phyloP scores from a whole-genome alignment of 2,888 invertebrate genomes.

The Ormyrus pomaceus region DNA sequence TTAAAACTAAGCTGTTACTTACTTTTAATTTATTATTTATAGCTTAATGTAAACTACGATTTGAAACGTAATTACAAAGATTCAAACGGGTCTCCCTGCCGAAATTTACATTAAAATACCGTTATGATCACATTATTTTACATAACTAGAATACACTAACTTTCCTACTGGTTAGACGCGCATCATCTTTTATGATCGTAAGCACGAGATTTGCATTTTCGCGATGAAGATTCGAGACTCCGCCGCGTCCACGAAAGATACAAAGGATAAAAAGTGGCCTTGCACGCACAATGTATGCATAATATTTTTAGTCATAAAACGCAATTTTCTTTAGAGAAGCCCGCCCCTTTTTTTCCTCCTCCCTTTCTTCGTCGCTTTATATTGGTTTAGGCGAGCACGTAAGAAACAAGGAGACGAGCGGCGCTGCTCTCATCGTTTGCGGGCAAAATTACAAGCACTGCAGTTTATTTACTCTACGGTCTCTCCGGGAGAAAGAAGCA shows the following conservation, averaged over 20 bases:
- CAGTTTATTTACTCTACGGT: conserved; percentile 15
- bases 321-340: conserved; percentile 39
- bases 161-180: not conserved
- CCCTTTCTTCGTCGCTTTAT: conserved; percentile 18
- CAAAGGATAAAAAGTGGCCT: conserved; percentile 22
- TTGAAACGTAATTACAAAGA: too few relatives aligned
- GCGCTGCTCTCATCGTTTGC: conserved; percentile 7
- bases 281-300: conserved; percentile 26
- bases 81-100: too few relatives aligned
- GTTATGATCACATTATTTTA: too few relatives aligned
- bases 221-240: conserved; percentile 14
- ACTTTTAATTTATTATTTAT: too few relatives aligned
- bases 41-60: too few relatives aligned
- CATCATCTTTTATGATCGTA: not conserved
- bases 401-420: not conserved
- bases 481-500: not conserved
- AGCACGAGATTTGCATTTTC: conserved; percentile 10
- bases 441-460: conserved; percentile 21
- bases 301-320: conserved; percentile 49
- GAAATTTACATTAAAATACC: too few relatives aligned
- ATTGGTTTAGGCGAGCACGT: conserved; percentile 15
- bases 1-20: too few relatives aligned
- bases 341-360: not conserved
- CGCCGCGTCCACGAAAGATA: not conserved
- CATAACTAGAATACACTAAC: not conserved